Evolutionary conservation across 2,797 vertebrate species (phyloP).

Genomic region (Microctenopoma lineatum): DNA sequence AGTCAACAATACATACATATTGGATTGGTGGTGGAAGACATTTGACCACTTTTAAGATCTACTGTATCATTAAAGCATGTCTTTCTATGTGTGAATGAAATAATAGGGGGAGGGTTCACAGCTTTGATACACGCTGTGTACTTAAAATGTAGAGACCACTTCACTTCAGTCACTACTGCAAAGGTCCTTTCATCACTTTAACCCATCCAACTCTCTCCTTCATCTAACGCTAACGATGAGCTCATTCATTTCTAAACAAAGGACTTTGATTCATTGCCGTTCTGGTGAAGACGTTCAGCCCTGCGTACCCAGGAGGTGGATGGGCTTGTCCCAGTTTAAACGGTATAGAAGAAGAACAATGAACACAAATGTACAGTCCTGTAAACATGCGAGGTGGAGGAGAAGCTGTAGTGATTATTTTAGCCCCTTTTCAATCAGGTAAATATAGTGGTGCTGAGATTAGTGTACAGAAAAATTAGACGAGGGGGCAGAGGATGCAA

Average conservation of each 20-base stretch:
- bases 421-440: slow-evolving; percentile 19
- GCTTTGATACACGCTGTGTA: slow-evolving; percentile 63
- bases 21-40: background rate
- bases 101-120: slow-evolving; percentile 27
- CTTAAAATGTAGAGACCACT: slow-evolving; percentile 61
- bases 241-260: slow-evolving; percentile 81
- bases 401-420: slow-evolving; percentile 21
- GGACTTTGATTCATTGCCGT: slow-evolving; percentile 44
- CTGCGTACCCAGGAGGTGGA: slow-evolving; percentile 32
- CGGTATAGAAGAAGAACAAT: slow-evolving; percentile 26
- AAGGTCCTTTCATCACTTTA: slow-evolving; percentile 74
- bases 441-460: background rate
- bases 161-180: slow-evolving; percentile 50
- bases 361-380: background rate
- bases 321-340: slow-evolving; percentile 53
- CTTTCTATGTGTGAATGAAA: slow-evolving; percentile 39
- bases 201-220: slow-evolving; percentile 72
- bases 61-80: slow-evolving; percentile 55
- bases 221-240: slow-evolving; percentile 64
- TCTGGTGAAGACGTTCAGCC: slow-evolving; percentile 56
- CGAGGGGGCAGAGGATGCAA: slow-evolving; percentile 15
- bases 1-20: slow-evolving; percentile 5
- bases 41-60: slow-evolving; percentile 26
- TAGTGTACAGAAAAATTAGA: slow-evolving; percentile 10
- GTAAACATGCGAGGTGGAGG: slow-evolving; percentile 17